Evolutionary conservation across 2,113 vertebrate species (phyloP).

Genomic region (Tragelaphus buxtoni): DNA sequence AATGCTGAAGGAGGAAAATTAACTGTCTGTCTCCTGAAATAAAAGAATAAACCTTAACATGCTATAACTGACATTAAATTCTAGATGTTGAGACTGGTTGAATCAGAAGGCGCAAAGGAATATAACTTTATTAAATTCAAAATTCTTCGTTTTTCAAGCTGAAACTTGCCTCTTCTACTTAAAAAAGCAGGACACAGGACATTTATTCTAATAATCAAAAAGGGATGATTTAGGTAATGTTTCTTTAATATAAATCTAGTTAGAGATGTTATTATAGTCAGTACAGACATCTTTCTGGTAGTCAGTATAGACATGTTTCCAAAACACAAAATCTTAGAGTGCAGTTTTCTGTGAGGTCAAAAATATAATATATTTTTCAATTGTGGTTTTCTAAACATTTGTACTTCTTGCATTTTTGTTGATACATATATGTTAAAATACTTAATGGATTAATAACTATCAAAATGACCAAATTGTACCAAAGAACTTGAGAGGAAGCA

Average conservation of each 20-base stretch:
- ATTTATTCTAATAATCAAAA: conserved; percentile 60
- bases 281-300: conserved; percentile 36
- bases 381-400: conserved; percentile 57
- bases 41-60: conserved; percentile 25
- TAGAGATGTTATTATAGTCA: conserved; percentile 32
- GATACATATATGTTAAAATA: conserved; percentile 69
- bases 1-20: conserved; percentile 91
- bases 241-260: conserved; percentile 53
- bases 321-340: conserved; percentile 46
- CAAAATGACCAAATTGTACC: conserved; percentile 67
- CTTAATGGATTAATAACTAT: conserved; percentile 62
- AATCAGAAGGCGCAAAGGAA: conserved; percentile 61
- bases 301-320: neutral
- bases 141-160: conserved; percentile 38
- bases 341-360: conserved; percentile 54
- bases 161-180: conserved; percentile 69
- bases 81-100: neutral
- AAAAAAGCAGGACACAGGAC: conserved; percentile 45
- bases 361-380: conserved; percentile 61
- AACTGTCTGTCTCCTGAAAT: conserved; percentile 59
- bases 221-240: conserved; percentile 51
- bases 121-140: conserved; percentile 29
- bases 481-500: conserved; percentile 74
- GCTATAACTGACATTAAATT: conserved; percentile 68
- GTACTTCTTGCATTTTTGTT: conserved; percentile 70